Percentiles rank a stretch among this genome's conserved stretches.
phyloP scores from a whole-genome alignment of 2,797 vertebrate genomes.

The Carduelis carduelis region DNA sequence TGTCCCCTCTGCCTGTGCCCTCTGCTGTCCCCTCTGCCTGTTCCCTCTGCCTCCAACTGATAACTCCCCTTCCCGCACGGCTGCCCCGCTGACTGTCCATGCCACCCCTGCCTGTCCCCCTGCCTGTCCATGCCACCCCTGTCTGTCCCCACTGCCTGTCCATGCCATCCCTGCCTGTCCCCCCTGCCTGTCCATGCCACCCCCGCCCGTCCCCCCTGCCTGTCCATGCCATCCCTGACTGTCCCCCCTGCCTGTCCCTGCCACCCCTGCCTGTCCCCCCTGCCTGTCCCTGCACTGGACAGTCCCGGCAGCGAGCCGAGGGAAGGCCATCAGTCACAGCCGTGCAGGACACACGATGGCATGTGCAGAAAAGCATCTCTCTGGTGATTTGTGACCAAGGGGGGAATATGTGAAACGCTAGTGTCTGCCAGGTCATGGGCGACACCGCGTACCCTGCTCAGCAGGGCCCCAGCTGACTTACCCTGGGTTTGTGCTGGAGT shows the following conservation, averaged over 20 bases:
- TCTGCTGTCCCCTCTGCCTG: neutral
- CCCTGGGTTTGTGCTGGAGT: neutral
- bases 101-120: rapidly evolving
- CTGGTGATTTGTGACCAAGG: neutral
- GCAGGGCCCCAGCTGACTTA: neutral
- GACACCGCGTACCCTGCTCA: rapidly evolving
- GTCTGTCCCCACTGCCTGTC: neutral
- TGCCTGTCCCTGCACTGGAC: neutral
- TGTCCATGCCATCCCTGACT: neutral
- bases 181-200: neutral
- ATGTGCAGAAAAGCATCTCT: neutral
- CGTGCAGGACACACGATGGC: neutral
- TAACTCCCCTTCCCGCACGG: no score
- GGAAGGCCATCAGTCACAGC: neutral
- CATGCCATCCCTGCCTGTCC: neutral
- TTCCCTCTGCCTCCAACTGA: no score
- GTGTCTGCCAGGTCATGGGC: neutral
- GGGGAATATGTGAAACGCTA: neutral
- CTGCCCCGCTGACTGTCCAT: neutral
- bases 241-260: neutral
- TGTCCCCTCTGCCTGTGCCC: neutral
- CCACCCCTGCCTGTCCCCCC: neutral
- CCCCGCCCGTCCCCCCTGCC: neutral
- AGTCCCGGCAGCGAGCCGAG: neutral
- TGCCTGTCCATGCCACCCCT: neutral